Conservation (phyloP, 2,888 invertebrate species). For the Empis livida region DNA sequence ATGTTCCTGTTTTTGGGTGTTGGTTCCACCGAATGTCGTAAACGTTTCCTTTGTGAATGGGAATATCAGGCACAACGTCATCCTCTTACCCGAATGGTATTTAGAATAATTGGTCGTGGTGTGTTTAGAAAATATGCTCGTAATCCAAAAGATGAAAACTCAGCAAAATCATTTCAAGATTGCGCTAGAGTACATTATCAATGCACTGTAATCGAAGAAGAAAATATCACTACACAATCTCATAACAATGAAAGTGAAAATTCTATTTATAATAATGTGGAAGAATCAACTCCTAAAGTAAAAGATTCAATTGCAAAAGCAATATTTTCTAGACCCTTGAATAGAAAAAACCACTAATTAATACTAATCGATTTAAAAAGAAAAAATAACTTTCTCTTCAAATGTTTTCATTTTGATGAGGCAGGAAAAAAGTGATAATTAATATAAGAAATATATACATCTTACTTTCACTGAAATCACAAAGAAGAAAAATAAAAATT, state of each 20-base stretch:
- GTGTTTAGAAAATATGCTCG: constrained; percentile 30
- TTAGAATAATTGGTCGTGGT: constrained; percentile 30
- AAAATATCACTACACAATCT: not conserved
- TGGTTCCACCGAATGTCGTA: constrained; percentile 34
- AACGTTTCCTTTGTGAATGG: constrained; percentile 40
- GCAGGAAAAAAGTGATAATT: no score
- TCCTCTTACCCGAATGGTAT: constrained; percentile 30
- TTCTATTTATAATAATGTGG: constrained; percentile 33
- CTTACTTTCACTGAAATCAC: no score
- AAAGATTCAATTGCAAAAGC: constrained; percentile 10
- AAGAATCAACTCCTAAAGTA: not conserved
- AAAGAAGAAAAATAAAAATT: no score
- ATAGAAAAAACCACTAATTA: not conserved
- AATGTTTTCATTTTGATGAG: not conserved
- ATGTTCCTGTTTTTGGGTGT: constrained; percentile 32
- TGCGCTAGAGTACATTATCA: constrained; percentile 29
- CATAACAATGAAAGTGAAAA: constrained; percentile 30
- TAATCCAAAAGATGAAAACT: constrained; percentile 18
- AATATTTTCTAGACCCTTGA: constrained; percentile 9
- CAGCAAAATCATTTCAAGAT: constrained; percentile 26
- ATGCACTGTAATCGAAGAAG: constrained; percentile 25
- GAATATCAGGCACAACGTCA: constrained; percentile 35
- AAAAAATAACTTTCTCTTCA: not conserved
- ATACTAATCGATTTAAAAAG: not conserved
- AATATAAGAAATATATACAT: no score